Evolutionary conservation across 2,113 vertebrate species (phyloP).

Genomic region (human (Homo sapiens)): DNA sequence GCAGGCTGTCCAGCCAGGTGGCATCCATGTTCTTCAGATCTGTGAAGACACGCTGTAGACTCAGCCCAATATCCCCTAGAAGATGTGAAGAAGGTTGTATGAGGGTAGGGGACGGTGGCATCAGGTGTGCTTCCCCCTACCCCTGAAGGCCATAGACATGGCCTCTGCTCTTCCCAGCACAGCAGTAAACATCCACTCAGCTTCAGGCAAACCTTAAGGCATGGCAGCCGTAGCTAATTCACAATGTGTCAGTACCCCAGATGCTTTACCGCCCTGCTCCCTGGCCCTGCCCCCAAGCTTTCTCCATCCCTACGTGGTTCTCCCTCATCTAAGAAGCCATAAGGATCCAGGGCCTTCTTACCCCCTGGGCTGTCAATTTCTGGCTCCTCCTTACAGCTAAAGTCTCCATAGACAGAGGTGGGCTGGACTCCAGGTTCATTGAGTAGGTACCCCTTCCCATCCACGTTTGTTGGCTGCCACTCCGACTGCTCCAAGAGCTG

Average conservation of each 20-base stretch:
- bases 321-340: not conserved
- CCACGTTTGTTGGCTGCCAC: conserved; percentile 83
- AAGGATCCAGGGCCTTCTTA: conserved; percentile 43
- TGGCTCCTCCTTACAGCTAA: conserved; percentile 80
- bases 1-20: conserved; percentile 77
- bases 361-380: conserved; percentile 79
- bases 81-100: not conserved
- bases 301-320: not conserved
- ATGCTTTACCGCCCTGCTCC: rapidly evolving
- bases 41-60: conserved; percentile 47
- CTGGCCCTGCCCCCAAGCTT: rapidly evolving
- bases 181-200: not conserved
- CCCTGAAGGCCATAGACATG: rapidly evolving
- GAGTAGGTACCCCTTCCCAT: conserved; percentile 85
- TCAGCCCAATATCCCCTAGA: conserved; percentile 79
- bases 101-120: not conserved
- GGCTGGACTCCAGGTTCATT: conserved; percentile 80
- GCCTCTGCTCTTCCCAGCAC: no score
- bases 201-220: not conserved
- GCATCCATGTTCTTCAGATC: conserved; percentile 80
- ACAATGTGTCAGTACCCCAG: not conserved
- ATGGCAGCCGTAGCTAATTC: not conserved
- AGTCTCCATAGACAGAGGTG: conserved; percentile 66
- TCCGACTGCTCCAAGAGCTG: conserved; percentile 80
- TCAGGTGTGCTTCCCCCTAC: not conserved